Evolutionary conservation across 53 echinoderm and acorn worm genomes (phyloP), one percentile per base, ranked within the genome.

Genomic region (Henricia sp.): DNA sequence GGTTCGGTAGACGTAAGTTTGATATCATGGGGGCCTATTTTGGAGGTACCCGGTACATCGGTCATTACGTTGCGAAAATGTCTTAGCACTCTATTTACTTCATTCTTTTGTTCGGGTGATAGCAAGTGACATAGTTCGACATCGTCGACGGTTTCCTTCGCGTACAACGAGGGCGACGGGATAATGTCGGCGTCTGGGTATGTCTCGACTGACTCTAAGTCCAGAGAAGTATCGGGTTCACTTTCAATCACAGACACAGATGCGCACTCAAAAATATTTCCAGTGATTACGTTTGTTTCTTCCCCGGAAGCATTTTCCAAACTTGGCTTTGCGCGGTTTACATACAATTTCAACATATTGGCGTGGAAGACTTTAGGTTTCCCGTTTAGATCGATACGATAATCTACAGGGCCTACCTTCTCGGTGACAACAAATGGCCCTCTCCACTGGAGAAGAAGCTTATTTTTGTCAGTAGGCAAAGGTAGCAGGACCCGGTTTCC

Each of bases 381-480:
- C n/a, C n/a, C n/a, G n/a, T n/a, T n/a, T 2, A 70, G 40, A 3
- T 70, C 27, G 48, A 70, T 70, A 20, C 35, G 14, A 17, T 70
- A 70, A 28, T 70, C 70, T 16, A 33, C 1, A 2, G 46, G 24
- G 13, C 70, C 35, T 30, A 70, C 43, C 28, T 70, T 70, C 14
- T 70, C 70, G 21, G 44, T 1, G 10, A 70, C 70, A 43, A 0
- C 2, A 28, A 70, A 70, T 1, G 48, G 70, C 0, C 41, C 70
- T 43, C 44, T 70, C 70, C 70, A 70, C 27, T 70, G 70, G 28
- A n/a, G n/a, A n/a, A n/a, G n/a, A n/a, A n/a, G n/a, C n/a, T n/a
- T n/a, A n/a, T n/a, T n/a, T n/a, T n/a, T 38, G 29, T 87, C 82
- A 14, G 88, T 91, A 38, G 91, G 91, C 52, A 65, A 11, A 3